Percentiles rank a stretch among this genome's conserved stretches.
Evolutionary conservation across 2,888 invertebrate species (phyloP).

Genomic region (Agrochola lota): DNA sequence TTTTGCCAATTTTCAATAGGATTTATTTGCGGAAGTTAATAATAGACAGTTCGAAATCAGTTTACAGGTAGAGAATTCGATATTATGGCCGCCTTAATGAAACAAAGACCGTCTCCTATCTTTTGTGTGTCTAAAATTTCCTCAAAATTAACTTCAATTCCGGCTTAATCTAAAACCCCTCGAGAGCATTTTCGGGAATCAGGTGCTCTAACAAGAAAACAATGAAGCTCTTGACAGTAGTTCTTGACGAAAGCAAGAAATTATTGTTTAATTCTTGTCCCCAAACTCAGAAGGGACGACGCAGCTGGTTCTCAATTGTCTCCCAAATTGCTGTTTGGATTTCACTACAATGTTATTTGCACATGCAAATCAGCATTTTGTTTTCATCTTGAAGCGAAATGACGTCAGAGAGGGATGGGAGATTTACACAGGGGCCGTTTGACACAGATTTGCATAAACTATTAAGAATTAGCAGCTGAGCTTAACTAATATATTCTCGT

Average conservation of each 20-base stretch:
- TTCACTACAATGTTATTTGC: constrained; percentile 89
- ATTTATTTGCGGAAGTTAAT: neutral
- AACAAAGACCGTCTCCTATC: constrained; percentile 23
- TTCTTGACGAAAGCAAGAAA: constrained; percentile 77
- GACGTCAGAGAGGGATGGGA: constrained; percentile 69
- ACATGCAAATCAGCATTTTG: constrained; percentile 90
- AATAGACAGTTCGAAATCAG: neutral
- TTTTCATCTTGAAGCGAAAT: constrained; percentile 81
- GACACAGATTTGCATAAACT: constrained; percentile 87
- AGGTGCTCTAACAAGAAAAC: constrained; percentile 56
- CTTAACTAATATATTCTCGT: constrained; percentile 73
- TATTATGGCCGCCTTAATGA: constrained; percentile 16
- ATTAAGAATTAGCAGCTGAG: constrained; percentile 87
- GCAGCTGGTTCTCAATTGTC: constrained; percentile 87
- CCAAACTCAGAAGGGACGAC: constrained; percentile 68
- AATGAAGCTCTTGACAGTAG: constrained; percentile 59
- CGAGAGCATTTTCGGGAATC: constrained; percentile 44
- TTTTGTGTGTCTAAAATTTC: constrained; percentile 25
- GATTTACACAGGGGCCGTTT: constrained; percentile 72
- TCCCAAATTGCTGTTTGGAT: constrained; percentile 88
- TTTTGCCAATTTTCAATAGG: neutral
- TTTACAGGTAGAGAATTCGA: neutral
- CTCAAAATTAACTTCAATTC: constrained; percentile 40
- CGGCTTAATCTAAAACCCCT: constrained; percentile 21
- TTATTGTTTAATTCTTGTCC: constrained; percentile 86